Evolutionary conservation across 2,888 invertebrate genomes (phyloP).

Genomic region (Stenotaenia linearis): DNA sequence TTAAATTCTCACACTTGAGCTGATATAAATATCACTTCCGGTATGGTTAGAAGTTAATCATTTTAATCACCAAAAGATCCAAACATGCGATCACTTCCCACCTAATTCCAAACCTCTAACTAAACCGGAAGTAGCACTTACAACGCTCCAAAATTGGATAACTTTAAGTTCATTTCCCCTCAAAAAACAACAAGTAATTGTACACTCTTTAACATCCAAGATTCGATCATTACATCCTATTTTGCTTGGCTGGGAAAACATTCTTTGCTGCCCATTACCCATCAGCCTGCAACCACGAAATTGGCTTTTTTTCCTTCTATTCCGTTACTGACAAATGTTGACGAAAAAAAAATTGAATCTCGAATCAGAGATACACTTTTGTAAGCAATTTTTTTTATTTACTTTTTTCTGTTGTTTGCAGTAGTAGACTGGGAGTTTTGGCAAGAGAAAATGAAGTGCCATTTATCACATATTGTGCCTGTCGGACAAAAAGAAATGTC

Average conservation of each 20-base stretch:
- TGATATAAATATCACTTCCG: too few relatives aligned
- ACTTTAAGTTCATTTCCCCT: too few relatives aligned
- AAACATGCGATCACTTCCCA: too few relatives aligned
- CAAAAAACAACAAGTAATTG: too few relatives aligned
- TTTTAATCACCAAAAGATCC: too few relatives aligned
- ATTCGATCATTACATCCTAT: too few relatives aligned
- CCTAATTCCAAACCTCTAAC: too few relatives aligned
- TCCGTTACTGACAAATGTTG: neutral
- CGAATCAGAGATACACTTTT: neutral
- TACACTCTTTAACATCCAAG: too few relatives aligned
- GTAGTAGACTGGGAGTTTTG: neutral
- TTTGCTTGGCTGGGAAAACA: neutral
- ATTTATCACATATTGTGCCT: conserved; percentile 24
- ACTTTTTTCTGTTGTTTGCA: neutral
- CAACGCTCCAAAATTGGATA: too few relatives aligned
- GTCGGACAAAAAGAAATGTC: conserved; percentile 20
- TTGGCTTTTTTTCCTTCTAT: neutral
- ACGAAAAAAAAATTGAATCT: neutral
- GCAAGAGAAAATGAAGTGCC: neutral
- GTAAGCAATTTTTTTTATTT: neutral
- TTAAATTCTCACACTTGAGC: too few relatives aligned
- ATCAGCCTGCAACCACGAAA: neutral
- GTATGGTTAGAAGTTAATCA: too few relatives aligned
- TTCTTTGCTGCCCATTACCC: neutral
- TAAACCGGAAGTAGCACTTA: too few relatives aligned